Base-by-base conservation (phyloP, 2,113 vertebrate species). In the Eupsittula cactorum region DNA sequence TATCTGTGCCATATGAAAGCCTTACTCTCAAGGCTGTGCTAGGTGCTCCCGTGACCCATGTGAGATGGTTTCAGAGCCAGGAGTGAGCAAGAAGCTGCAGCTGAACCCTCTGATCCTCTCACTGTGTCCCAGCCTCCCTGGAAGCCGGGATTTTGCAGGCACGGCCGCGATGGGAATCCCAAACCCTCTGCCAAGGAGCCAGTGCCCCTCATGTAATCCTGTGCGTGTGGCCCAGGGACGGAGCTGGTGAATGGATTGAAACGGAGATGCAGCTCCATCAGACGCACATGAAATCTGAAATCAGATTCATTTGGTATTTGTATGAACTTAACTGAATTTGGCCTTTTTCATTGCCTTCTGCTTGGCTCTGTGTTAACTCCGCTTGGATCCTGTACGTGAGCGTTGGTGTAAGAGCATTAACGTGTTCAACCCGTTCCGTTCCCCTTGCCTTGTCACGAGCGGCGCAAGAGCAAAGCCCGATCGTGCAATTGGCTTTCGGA, bases 321-420 rank as follows among this genome's bases (percentile, higher is more conserved):
- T 91, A 60, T 78, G 88, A 84, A 74, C 44, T 96, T 57, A 2
- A 57, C 71, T 59, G 77, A 57, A 73, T 92, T 91, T 91, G 95
- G 92, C 84, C 87, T 93, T 88, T 86, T 59, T 83, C 88, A 13
- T 93, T 70, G 28, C 67, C 88, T 95, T 90, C 88, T 86, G 96
- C 96, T 96, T 91, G 93, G 95, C 94, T 95, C 90, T 46, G 74
- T 47, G 81, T 88, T 96, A 46, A 35, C 93, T 87, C 80, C 47
- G 88, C 92, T 88, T 60, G 67, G 80, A 8, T 76, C 47, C 94
- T 71, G 87, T 68, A 4, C 0, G 65, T 55, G 91, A 18, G 3
- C 19, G 65, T 44, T 0, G 42, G 69, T 84, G 90, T 65, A 16
- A 29, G 85, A 77, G 83, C 91, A 10, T 70, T 25, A 9, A 31